Percentiles rank a stretch among this genome's conserved stretches.
Conservation (phyloP, 2,888 invertebrate species). For the Calliphora vomitoria region DNA sequence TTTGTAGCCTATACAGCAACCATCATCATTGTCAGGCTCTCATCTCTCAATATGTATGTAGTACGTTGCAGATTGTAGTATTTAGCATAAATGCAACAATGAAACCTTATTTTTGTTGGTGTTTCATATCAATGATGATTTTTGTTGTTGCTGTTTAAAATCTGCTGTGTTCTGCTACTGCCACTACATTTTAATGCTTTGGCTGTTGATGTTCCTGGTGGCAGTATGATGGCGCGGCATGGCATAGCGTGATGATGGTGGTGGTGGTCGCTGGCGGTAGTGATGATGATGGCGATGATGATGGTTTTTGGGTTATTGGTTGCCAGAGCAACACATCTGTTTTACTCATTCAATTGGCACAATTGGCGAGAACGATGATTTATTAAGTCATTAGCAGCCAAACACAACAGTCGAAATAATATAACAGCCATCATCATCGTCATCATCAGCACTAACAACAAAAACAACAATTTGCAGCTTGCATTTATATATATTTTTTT, state of each 20-base stretch:
- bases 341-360: conserved; percentile 72
- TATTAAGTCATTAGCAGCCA: conserved; percentile 83
- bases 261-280: conserved; percentile 13
- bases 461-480: conserved; percentile 21
- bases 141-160: not conserved
- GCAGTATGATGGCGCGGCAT: conserved; percentile 1
- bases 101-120: conserved; percentile 18
- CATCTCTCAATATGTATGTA: conserved; percentile 10
- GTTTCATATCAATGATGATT: conserved; percentile 33
- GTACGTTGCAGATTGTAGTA: conserved; percentile 33
- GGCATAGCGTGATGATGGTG: conserved; percentile 25
- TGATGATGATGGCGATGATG: conserved; percentile 52
- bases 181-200: conserved; percentile 40
- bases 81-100: conserved; percentile 53
- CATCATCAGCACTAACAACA: conserved; percentile 36
- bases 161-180: conserved; percentile 15
- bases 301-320: conserved; percentile 65
- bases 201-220: conserved; percentile 39
- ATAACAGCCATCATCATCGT: conserved; percentile 51
- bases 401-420: conserved; percentile 63
- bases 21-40: not conserved
- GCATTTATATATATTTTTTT: conserved; percentile 18
- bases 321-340: conserved; percentile 74
- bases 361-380: conserved; percentile 80
- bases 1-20: conserved; percentile 11